phyloP scores from a whole-genome alignment of 1,140 invertebrate species.

The Proales similis region DNA sequence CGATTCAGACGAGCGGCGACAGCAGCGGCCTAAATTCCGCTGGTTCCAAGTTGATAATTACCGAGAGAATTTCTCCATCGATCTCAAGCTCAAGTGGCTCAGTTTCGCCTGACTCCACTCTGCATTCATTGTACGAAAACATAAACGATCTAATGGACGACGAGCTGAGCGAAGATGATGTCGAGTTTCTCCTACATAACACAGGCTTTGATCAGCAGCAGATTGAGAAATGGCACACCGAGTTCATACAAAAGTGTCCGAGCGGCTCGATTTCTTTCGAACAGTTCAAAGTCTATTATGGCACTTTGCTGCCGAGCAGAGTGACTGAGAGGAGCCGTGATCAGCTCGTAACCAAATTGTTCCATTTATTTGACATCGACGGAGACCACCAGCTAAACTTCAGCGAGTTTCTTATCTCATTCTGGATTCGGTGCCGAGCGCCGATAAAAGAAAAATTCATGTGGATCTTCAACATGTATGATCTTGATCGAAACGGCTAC shows the following conservation, averaged over 20 bases:
- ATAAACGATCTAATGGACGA: too few relatives aligned
- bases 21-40: too few relatives aligned
- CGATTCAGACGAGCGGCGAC: too few relatives aligned
- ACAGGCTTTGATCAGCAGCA: conserved; percentile 17
- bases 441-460: conserved; percentile 35
- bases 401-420: conserved; percentile 36
- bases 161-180: conserved; percentile 9
- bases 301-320: conserved; percentile 6
- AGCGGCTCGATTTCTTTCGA: conserved; percentile 4
- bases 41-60: too few relatives aligned
- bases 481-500: conserved; percentile 18
- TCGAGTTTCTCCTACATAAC: conserved; percentile 26
- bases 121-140: too few relatives aligned
- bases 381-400: conserved; percentile 21
- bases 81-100: too few relatives aligned
- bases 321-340: conserved; percentile 5
- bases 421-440: conserved; percentile 31
- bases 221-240: conserved; percentile 18
- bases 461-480: conserved; percentile 33
- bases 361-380: conserved; percentile 24
- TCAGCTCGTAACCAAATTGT: conserved; percentile 7
- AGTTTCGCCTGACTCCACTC: too few relatives aligned
- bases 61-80: too few relatives aligned
- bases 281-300: conserved; percentile 34
- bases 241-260: conserved; percentile 34